A percentile compares a stretch with the other conserved stretches of the same genome.
Conservation (phyloP, 2,888 invertebrate species). For the Erannis defoliaria region DNA sequence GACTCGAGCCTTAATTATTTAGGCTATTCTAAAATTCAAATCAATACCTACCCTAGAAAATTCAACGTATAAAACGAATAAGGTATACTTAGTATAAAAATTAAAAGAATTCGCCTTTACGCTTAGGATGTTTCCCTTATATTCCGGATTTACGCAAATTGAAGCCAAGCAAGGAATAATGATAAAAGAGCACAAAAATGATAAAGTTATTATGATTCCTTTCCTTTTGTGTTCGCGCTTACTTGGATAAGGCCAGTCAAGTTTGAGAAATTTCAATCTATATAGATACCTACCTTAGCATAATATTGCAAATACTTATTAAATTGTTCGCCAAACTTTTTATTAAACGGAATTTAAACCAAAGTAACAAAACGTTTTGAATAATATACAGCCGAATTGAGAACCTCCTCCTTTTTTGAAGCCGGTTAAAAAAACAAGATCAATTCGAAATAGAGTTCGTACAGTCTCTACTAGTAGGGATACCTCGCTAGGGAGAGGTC, state of each 20-base stretch:
- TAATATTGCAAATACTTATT: neutral
- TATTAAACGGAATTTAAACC: too few relatives aligned
- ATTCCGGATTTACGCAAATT: conserved; percentile 35
- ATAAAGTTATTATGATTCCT: conserved; percentile 43
- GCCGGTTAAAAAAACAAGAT: too few relatives aligned
- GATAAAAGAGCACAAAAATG: conserved; percentile 47
- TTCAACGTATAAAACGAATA: neutral
- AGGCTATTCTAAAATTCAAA: neutral
- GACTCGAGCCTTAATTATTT: too few relatives aligned
- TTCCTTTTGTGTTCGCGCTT: conserved; percentile 47
- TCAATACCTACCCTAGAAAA: neutral
- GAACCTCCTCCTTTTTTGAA: too few relatives aligned
- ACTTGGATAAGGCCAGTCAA: conserved; percentile 24
- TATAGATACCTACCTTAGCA: neutral
- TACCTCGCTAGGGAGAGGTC: too few relatives aligned
- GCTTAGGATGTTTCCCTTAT: conserved; percentile 14
- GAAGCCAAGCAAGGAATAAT: conserved; percentile 47
- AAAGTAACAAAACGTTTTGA: too few relatives aligned
- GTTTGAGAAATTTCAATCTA: neutral
- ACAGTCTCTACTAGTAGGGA: too few relatives aligned
- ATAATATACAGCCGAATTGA: too few relatives aligned
- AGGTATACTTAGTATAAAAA: conserved; percentile 3
- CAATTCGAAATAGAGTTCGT: too few relatives aligned
- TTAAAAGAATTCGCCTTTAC: conserved; percentile 23
- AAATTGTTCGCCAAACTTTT: neutral